These are phyloP conservation scores for Thalassophryne amazonica DNA, from an alignment of 2,797 vertebrate genomes.

Conservation along the genomic window DNA sequence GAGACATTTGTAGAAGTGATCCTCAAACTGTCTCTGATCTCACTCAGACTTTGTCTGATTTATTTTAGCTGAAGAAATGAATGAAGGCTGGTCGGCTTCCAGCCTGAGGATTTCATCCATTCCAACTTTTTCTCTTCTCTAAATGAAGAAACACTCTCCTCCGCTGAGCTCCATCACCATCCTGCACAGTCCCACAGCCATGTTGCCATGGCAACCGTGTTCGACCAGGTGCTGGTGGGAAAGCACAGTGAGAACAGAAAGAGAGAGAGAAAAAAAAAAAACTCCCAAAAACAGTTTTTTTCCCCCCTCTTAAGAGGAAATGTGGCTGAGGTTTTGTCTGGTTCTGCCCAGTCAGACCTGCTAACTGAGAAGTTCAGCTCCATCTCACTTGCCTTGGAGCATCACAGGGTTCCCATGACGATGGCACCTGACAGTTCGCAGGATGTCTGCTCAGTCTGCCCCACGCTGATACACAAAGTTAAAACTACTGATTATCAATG, in stretches of 20 bases:
- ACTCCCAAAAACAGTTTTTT: constrained; percentile 27
- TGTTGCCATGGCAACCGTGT: constrained; percentile 59
- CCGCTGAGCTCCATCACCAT: constrained; percentile 46
- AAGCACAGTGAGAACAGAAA: constrained; percentile 4
- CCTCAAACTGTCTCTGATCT: constrained; percentile 28
- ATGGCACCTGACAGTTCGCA: constrained; percentile 37
- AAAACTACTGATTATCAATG: background rate
- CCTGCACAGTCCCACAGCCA: constrained; percentile 38
- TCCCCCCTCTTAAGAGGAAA: constrained; percentile 23
- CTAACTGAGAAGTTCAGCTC: constrained; percentile 21
- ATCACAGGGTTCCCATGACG: constrained; percentile 41
- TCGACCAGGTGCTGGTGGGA: constrained; percentile 33
- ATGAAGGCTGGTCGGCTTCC: constrained; percentile 33
- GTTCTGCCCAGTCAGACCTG: constrained; percentile 15
- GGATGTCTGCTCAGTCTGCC: constrained; percentile 14
- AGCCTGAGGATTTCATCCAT: constrained; percentile 46
- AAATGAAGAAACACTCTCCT: constrained; percentile 52
- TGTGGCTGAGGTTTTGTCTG: constrained; percentile 18
- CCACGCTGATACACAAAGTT: constrained; percentile 39
- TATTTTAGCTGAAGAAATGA: constrained; percentile 32
- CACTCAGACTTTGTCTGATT: constrained; percentile 26
- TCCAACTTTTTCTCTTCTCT: constrained; percentile 42
- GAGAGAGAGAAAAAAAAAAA: background rate
- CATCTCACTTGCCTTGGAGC: constrained; percentile 6
- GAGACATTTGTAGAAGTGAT: too few species aligned